Percentiles rank a stretch among this genome's conserved stretches.
These are phyloP conservation scores for Drosophila saltans DNA, from an alignment of 1,140 invertebrate species.

Conservation along the genomic window DNA sequence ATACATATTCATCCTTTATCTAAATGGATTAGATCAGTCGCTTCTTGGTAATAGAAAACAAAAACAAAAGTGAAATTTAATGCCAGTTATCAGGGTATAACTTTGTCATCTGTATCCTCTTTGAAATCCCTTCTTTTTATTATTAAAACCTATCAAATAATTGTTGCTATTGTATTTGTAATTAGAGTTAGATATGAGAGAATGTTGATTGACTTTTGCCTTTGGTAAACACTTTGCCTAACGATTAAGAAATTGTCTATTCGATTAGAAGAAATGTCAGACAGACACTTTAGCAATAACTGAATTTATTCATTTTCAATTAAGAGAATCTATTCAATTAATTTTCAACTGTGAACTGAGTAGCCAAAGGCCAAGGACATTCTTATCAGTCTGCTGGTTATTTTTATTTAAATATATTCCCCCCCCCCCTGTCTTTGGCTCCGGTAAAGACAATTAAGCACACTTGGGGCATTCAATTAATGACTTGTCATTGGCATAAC, in stretches of 20 bases:
- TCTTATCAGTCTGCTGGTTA: not conserved
- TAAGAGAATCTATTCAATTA: slow-evolving; percentile 50
- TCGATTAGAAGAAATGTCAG: not conserved
- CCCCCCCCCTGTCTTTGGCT: slow-evolving; percentile 11
- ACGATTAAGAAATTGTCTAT: not conserved
- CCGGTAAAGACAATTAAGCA: slow-evolving; percentile 55
- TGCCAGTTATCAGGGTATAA: no score
- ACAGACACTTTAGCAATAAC: slow-evolving; percentile 1
- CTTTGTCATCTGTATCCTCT: no score
- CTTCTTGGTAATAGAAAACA: no score
- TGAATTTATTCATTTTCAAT: not conserved
- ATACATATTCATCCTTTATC: not conserved
- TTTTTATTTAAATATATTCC: slow-evolving; percentile 1
- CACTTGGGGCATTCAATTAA: slow-evolving; percentile 72
- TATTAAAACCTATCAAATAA: no score
- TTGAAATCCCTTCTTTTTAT: no score
- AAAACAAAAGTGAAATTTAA: no score
- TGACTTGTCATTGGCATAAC: slow-evolving; percentile 64
- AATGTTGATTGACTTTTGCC: no score
- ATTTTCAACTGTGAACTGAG: slow-evolving; percentile 30
- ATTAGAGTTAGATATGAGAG: no score
- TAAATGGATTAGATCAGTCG: not conserved
- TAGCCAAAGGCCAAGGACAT: slow-evolving; percentile 21
- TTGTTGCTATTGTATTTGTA: no score
- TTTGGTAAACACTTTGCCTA: no score